Base-by-base conservation (phyloP, 2,113 vertebrate species). In the Xiphias gladius region DNA sequence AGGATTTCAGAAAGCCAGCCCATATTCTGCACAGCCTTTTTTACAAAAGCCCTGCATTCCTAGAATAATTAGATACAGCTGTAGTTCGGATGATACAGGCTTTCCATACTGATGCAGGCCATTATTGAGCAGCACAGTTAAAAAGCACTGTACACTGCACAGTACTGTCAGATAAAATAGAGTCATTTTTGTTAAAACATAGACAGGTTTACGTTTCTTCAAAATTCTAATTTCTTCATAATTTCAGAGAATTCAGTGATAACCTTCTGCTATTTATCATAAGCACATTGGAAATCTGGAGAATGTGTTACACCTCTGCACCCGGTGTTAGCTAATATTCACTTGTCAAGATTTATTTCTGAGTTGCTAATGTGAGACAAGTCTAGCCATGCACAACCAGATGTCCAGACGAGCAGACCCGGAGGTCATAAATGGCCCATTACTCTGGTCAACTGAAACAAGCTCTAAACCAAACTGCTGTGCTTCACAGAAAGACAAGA, bases 1-100 rank as follows among this genome's bases (percentile, higher is more conserved):
- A 64, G 79, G 59, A 83, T 86, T 88, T 86, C 74, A 86, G 81
- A 84, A 78, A 89, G 83, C 62, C 88, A 26, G 83, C 70, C 32
- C 78, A 79, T 62, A 88, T 80, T 90, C 86, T 82, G 79, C 84
- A 71, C 58, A 79, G 66, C n/a, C 75, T 86, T 81, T 82, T 80
- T 76, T 55, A 84, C 84, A 88, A 91, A 87, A 88, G 65, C 63
- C 63, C 80, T 66, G 69, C 92, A 95, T 95, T 94, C 93, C 90
- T 89, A 37, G 66, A 91, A 87, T 95, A 95, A 95, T 93, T 72
- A 91, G 86, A 93, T 69, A 77, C 94, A 95, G 93, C 89, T 95
- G 95, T 76, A 79, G 69, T 76, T 65, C 79, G 86, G 90, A 93
- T 92, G 89, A 89, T 80, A 77, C 35, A 67, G 89, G 48, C 76